Evolutionary conservation across 1,140 invertebrate genomes (phyloP), one percentile per base, ranked within the genome.

Genomic region (Camponotus pennsylvanicus): DNA sequence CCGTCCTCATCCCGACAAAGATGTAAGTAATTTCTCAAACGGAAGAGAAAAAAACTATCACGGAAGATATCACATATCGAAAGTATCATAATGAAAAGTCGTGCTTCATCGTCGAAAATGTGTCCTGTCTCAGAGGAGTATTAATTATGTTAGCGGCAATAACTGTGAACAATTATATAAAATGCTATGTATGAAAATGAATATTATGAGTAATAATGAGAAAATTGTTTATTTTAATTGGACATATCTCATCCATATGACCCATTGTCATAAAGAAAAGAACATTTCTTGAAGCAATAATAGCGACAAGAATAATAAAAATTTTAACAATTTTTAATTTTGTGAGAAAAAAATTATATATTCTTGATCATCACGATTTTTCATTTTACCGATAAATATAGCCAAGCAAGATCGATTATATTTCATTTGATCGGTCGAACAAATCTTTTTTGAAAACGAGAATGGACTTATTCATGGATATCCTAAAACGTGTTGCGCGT

Each of bases 101-200:
- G 21, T 40, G 40, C 9, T 67, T 66, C n/a, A 55, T 80, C 45
- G n/a, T 27, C n/a, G 64, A 69, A 55, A 40, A 27, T 69, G 34
- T 59, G 27, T 82, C 40, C 7, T 42, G 45, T 13, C 55, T 59
- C 11, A 61, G 21, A 73, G 11, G 5, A 57, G 37, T 49, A n/a
- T 59, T 27, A 34, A 59, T 73, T 73, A 18, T 15, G 18, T 73
- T 27, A 45, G 18, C 27, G 27, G 15, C 18, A 82, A 82, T 57
- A 78, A 57, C 27, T 59, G 78, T 32, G 55, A 82, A 82, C 32
- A 32, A 73, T 73, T 82, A 82, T 52, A 52, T 71, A 82, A 45
- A 18, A 73, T 27, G 52, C 18, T 59, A 7, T 71, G 6, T 82
- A 70, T 59, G 7, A 73, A 45, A 73, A 42, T 70, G 49, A 71